A percentile compares a stretch with the other conserved stretches of the same genome.
Evolutionary conservation across 2,888 invertebrate genomes (phyloP).

Genomic region (Hipparchia semele): DNA sequence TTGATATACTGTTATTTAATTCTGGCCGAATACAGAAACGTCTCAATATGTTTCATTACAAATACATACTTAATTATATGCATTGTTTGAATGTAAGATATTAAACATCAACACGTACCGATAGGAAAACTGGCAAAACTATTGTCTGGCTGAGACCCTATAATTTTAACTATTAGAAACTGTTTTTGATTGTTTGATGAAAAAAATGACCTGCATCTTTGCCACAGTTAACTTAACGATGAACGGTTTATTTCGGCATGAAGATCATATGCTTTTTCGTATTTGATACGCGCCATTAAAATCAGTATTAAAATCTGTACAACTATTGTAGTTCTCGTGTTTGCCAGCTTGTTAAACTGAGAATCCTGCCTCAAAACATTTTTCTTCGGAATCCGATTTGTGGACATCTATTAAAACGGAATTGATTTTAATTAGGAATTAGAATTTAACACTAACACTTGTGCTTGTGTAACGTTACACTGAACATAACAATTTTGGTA

Average conservation of each 20-base stretch:
- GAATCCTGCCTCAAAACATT: background rate
- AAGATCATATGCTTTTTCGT: background rate
- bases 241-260: no score
- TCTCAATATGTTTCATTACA: background rate
- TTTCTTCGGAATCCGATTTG: background rate
- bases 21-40: no score
- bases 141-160: background rate
- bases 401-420: slow-evolving; percentile 4
- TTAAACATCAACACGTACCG: background rate
- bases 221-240: background rate
- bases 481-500: background rate
- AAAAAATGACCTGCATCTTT: background rate
- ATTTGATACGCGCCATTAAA: background rate
- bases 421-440: slow-evolving; percentile 26
- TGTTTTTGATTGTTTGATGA: background rate
- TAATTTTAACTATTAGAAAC: background rate
- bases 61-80: background rate
- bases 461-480: slow-evolving; percentile 14
- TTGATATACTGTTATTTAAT: slow-evolving; percentile 3
- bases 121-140: background rate
- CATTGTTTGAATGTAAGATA: slow-evolving; percentile 1
- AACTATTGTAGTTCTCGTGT: background rate
- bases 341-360: background rate
- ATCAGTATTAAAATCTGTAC: background rate
- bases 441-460: slow-evolving; percentile 10